Evolutionary conservation across 1,140 invertebrate species (phyloP).

Genomic region (Eueides isabella): DNA sequence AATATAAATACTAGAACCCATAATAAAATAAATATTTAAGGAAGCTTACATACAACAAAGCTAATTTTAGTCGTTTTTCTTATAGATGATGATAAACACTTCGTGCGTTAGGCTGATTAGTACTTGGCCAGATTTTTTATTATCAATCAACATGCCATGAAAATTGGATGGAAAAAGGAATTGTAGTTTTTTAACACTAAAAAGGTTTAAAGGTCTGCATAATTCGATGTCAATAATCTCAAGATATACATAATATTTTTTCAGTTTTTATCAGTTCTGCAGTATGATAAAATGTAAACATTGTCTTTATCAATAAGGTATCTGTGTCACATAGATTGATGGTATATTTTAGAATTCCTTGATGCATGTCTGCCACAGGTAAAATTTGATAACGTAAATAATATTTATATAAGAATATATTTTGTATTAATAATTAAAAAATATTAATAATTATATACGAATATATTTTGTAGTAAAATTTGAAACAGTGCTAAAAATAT

Average conservation of each 20-base stretch:
- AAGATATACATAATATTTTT: background rate
- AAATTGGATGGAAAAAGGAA: no score
- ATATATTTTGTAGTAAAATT: no score
- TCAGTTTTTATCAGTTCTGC: background rate
- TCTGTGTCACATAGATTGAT: constrained; percentile 8
- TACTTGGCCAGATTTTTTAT: no score
- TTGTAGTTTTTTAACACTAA: no score
- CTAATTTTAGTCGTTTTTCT: no score
- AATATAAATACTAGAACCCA: no score
- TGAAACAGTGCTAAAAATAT: no score
- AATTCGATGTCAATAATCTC: background rate
- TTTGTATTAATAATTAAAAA: background rate
- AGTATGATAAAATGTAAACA: background rate
- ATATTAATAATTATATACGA: background rate
- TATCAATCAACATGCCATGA: no score
- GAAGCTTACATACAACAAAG: no score
- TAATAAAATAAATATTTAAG: no score
- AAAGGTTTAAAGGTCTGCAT: background rate
- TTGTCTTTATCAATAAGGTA: background rate
- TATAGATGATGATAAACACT: no score
- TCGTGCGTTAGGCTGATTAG: no score
- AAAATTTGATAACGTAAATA: background rate
- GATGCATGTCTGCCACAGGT: background rate
- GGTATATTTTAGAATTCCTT: background rate
- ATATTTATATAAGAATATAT: background rate